Evolutionary conservation across 2,113 vertebrate species (phyloP).

Genomic region (Plecturocebus donacophilus): DNA sequence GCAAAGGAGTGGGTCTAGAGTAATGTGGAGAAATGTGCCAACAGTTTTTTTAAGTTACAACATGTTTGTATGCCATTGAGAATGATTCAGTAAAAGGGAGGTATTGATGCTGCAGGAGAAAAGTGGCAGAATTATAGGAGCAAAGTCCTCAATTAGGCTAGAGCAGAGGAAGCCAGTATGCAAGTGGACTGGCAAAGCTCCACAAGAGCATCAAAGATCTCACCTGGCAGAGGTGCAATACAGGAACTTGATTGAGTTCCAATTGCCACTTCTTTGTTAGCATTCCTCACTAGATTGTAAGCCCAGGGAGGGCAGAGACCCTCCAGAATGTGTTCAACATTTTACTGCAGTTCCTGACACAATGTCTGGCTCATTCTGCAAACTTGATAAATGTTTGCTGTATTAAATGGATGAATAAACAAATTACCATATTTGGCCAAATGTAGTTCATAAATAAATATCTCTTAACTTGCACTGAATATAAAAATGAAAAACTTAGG

Average conservation of each 20-base stretch:
- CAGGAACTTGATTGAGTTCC: neutral
- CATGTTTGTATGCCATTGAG: neutral
- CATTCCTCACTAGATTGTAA: neutral
- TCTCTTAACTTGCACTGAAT: neutral
- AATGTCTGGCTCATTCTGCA: neutral
- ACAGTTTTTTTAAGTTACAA: neutral
- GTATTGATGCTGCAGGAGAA: neutral
- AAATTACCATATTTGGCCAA: neutral
- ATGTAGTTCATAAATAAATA: neutral
- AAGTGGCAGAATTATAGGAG: neutral
- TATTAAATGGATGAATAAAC: neutral
- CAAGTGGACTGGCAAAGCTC: too few species aligned
- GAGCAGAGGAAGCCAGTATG: neutral
- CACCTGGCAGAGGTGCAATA: neutral
- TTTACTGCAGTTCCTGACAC: neutral
- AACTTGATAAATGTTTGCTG: neutral
- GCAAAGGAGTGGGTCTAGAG: neutral
- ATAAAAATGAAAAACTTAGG: neutral
- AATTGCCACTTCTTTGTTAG: neutral
- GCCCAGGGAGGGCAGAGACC: neutral
- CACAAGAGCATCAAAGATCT: neutral
- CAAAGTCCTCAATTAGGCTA: neutral
- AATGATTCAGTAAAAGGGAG: neutral
- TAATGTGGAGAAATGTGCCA: neutral
- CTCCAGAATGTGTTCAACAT: neutral